Evolutionary conservation across 2,113 vertebrate species (phyloP).

Genomic region (Paradisaea rubra): DNA sequence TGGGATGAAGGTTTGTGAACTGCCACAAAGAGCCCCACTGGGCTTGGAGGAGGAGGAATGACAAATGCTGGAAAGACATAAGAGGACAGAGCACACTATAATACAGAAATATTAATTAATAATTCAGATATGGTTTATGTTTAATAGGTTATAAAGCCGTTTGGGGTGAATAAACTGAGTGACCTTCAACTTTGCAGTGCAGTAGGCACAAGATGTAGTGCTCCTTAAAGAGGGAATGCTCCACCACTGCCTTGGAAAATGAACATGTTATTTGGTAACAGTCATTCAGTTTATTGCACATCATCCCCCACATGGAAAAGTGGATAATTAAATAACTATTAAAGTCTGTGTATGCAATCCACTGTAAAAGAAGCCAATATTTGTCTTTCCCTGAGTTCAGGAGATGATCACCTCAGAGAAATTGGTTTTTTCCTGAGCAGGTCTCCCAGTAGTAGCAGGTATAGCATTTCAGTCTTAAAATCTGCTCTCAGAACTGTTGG

Average conservation of each 20-base stretch:
- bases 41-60: background rate
- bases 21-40: background rate
- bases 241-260: background rate
- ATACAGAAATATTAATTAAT: background rate
- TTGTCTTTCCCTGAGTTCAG: background rate
- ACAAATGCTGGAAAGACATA: background rate
- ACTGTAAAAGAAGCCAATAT: background rate
- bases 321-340: background rate
- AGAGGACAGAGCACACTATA: background rate
- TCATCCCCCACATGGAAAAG: background rate
- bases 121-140: background rate
- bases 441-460: background rate
- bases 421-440: background rate
- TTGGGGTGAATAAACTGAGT: conserved; percentile 6
- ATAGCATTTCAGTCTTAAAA: background rate
- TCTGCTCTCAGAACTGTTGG: background rate
- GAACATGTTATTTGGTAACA: background rate
- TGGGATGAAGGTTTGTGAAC: background rate
- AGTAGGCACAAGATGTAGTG: background rate
- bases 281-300: background rate
- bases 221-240: background rate
- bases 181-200: background rate
- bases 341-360: background rate
- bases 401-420: background rate
- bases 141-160: conserved; percentile 7